Evolutionary conservation across 2,113 vertebrate genomes (phyloP).

Genomic region (Gymnobelideus leadbeateri): DNA sequence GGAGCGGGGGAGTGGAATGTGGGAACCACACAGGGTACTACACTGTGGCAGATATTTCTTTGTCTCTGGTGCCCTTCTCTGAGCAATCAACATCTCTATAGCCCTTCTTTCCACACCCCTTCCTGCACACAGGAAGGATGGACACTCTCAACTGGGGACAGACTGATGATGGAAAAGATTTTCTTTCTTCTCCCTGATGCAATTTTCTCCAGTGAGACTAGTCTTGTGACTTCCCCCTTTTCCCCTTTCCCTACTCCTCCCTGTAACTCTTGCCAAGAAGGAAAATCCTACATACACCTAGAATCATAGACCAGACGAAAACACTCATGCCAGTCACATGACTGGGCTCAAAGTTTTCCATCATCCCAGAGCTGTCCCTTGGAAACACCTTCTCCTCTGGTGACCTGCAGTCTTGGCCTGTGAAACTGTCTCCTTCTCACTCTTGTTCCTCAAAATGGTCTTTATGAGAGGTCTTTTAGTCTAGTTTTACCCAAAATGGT

Average conservation of each 20-base stretch:
- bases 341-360: slow-evolving; percentile 10
- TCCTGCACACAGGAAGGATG: neutral
- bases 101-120: neutral
- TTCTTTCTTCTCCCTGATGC: slow-evolving; percentile 54
- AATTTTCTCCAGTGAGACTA: slow-evolving; percentile 61
- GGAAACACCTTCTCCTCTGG: neutral
- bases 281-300: slow-evolving; percentile 73
- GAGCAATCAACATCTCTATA: neutral
- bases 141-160: slow-evolving; percentile 3
- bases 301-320: slow-evolving; percentile 68
- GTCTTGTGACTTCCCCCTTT: slow-evolving; percentile 14
- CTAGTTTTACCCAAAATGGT: neutral
- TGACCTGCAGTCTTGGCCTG: neutral
- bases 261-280: slow-evolving; percentile 64
- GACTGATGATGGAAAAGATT: slow-evolving; percentile 65
- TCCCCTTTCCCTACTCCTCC: neutral
- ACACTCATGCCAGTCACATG: slow-evolving; percentile 58
- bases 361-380: neutral
- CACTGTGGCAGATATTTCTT: neutral
- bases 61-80: neutral
- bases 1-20: neutral
- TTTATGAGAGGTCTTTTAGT: neutral
- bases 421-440: neutral
- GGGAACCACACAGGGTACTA: neutral
- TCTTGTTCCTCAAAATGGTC: fast-evolving